phyloP scores from a whole-genome alignment of 1,140 invertebrate species.

The Drosophila jambulina region DNA sequence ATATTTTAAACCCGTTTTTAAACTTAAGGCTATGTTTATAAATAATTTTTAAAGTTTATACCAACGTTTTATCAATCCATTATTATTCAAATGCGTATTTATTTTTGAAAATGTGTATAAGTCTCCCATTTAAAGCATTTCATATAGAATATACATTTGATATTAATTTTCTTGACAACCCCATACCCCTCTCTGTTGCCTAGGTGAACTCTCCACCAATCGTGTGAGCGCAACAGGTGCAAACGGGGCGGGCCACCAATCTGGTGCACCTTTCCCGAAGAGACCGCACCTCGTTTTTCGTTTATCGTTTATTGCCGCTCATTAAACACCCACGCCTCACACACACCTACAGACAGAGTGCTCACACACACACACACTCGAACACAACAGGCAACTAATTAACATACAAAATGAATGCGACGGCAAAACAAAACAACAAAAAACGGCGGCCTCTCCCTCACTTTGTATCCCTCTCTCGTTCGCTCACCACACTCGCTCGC shows the following conservation, averaged over 20 bases:
- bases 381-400: slow-evolving; percentile 64
- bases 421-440: slow-evolving; percentile 41
- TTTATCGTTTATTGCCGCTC: slow-evolving; percentile 38
- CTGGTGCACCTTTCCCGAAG: slow-evolving; percentile 58
- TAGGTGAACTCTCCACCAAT: slow-evolving; percentile 49
- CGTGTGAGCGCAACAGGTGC: slow-evolving; percentile 71
- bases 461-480: slow-evolving; percentile 25
- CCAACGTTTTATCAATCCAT: not conserved
- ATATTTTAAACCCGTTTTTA: too few species aligned
- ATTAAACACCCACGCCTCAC: slow-evolving; percentile 71
- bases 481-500: slow-evolving; percentile 14
- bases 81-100: not conserved
- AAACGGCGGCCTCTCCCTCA: slow-evolving; percentile 37
- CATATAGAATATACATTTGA: not conserved
- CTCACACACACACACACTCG: slow-evolving; percentile 20
- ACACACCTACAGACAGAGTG: slow-evolving; percentile 11
- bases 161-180: not conserved
- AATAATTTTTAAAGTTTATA: not conserved
- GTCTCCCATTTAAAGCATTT: not conserved
- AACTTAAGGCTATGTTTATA: too few species aligned
- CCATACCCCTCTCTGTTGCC: not conserved
- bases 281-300: slow-evolving; percentile 58
- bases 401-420: slow-evolving; percentile 74
- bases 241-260: slow-evolving; percentile 55
- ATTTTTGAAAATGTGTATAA: not conserved